Evolutionary conservation across 2,797 vertebrate genomes (phyloP).

Genomic region (Thalassophryne amazonica): DNA sequence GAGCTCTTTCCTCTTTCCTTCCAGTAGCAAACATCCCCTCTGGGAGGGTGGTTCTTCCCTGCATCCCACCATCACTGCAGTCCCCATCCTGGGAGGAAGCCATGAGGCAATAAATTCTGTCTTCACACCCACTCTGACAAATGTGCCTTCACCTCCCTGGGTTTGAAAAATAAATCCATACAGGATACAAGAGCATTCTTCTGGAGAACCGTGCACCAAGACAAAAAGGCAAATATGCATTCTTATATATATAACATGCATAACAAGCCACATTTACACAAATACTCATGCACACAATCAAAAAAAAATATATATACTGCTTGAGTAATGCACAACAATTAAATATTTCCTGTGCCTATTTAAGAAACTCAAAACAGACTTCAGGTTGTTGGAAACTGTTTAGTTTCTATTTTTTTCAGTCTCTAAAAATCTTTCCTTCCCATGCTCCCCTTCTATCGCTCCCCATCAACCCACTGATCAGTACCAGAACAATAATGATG

Average conservation of each 20-base stretch:
- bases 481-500: slow-evolving; percentile 47
- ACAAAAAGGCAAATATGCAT: slow-evolving; percentile 5
- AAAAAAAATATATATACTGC: slow-evolving; percentile 4
- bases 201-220: slow-evolving; percentile 29
- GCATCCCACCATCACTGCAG: slow-evolving; percentile 65
- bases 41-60: slow-evolving; percentile 75
- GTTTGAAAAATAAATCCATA: slow-evolving; percentile 71
- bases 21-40: slow-evolving; percentile 63
- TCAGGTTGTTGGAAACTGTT: slow-evolving; percentile 27
- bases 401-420: slow-evolving; percentile 34
- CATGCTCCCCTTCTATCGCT: slow-evolving; percentile 1
- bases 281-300: slow-evolving; percentile 11
- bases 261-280: background rate
- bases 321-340: slow-evolving; percentile 19
- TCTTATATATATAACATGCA: slow-evolving; percentile 6
- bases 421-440: slow-evolving; percentile 4
- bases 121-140: slow-evolving; percentile 86
- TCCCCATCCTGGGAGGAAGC: slow-evolving; percentile 83
- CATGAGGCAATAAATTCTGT: slow-evolving; percentile 79
- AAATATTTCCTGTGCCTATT: slow-evolving; percentile 47
- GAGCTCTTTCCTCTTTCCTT: slow-evolving; percentile 65
- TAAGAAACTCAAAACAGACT: slow-evolving; percentile 38
- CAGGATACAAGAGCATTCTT: slow-evolving; percentile 62
- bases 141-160: slow-evolving; percentile 66
- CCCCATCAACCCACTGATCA: slow-evolving; percentile 38